Conservation (phyloP, 2,113 vertebrate genomes). For the Hemiscyllium ocellatum region DNA sequence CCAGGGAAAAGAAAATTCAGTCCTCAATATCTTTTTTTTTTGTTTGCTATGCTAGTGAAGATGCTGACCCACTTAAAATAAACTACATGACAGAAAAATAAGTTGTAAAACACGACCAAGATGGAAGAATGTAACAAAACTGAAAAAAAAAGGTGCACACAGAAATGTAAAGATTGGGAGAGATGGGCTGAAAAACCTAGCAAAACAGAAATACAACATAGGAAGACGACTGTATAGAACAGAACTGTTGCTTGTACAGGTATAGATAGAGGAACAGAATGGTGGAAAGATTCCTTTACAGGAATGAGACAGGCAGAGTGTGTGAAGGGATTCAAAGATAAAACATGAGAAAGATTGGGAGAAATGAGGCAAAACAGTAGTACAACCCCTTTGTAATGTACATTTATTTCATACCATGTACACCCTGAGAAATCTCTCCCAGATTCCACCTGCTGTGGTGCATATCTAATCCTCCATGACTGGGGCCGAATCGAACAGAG, state of each 20-base stretch:
- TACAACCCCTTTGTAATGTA: no score
- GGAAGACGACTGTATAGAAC: neutral
- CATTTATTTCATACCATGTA: neutral
- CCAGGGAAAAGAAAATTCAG: neutral
- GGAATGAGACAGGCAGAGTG: no score
- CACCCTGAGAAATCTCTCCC: neutral
- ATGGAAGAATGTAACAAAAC: neutral
- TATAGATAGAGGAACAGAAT: neutral
- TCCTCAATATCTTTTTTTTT: neutral
- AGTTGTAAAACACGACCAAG: neutral
- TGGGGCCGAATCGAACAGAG: neutral
- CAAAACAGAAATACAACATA: neutral
- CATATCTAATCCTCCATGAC: neutral
- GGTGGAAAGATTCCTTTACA: no score
- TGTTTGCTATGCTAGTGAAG: neutral
- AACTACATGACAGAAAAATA: neutral
- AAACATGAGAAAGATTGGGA: neutral
- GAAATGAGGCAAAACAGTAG: neutral
- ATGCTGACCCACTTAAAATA: neutral
- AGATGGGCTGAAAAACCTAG: neutral
- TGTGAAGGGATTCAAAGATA: neutral
- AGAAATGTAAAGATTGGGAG: neutral
- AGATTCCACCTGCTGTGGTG: conserved; percentile 10
- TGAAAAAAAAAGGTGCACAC: neutral
- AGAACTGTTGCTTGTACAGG: neutral